Evolutionary conservation across 2,797 vertebrate species (phyloP).

Genomic region (Falco columbarius): DNA sequence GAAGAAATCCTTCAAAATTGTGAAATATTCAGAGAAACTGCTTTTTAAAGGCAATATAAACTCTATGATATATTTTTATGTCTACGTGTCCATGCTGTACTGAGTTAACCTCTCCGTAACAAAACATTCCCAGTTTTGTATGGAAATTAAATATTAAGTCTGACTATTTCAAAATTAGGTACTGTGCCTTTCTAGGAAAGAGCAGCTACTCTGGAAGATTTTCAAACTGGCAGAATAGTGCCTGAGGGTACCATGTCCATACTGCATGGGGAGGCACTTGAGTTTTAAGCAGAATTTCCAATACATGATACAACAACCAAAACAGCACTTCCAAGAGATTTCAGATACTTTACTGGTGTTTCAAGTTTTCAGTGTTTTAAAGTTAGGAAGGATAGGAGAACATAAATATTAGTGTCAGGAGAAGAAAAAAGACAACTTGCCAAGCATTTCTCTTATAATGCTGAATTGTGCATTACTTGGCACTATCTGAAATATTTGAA

Average conservation of each 20-base stretch:
- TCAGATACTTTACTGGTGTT: not conserved
- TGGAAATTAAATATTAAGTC: not conserved
- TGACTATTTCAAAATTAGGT: not conserved
- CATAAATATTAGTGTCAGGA: not conserved
- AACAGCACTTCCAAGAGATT: not conserved
- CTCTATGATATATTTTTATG: not conserved
- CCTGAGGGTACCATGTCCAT: not conserved
- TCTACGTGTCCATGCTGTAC: not conserved
- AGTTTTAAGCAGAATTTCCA: not conserved
- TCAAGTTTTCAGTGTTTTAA: not conserved
- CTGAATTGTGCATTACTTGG: not conserved
- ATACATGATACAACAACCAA: not conserved
- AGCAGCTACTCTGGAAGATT: not conserved
- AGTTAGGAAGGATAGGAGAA: not conserved
- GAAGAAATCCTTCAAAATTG: not conserved
- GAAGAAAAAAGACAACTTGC: not conserved
- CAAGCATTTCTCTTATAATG: not conserved
- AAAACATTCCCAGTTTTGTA: not conserved
- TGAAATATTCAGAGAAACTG: not conserved
- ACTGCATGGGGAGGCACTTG: not conserved
- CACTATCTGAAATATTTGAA: not conserved
- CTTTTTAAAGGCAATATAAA: not conserved
- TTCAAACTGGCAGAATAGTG: not conserved
- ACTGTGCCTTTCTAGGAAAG: not conserved
- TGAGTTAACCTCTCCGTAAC: not conserved